These are phyloP conservation scores for Dendrophyllia cribrosa DNA, from an alignment of 64 coral and sea anemone species.

Conservation along the genomic window DNA sequence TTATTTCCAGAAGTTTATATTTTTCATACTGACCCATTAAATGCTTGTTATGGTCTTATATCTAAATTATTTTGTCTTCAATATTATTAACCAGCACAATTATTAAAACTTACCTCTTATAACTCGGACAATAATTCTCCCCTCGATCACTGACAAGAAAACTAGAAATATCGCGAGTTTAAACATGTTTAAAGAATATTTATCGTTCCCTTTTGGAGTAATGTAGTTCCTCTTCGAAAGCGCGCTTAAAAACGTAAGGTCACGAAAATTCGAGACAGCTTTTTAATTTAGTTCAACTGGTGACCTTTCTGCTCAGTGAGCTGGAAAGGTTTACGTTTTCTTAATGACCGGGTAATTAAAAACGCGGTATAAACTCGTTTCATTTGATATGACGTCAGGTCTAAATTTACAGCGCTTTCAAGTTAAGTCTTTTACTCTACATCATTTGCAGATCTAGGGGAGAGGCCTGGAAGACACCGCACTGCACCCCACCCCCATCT, in stretches of 20 bases:
- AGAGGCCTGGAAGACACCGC: too few species aligned
- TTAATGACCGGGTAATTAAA: background rate
- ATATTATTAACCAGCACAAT: background rate
- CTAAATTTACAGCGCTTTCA: too few species aligned
- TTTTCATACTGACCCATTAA: background rate
- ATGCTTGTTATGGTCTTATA: background rate
- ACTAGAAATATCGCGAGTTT: background rate
- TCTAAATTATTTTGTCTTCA: slow-evolving; percentile 30
- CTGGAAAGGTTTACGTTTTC: background rate
- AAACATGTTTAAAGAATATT: background rate
- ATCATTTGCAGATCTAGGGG: too few species aligned
- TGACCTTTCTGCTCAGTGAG: slow-evolving; percentile 38
- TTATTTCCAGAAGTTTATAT: background rate
- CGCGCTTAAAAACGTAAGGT: slow-evolving; percentile 8
- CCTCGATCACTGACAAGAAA: slow-evolving; percentile 12
- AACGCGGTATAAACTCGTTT: too few species aligned
- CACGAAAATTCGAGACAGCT: slow-evolving; percentile 18
- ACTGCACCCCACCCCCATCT: too few species aligned
- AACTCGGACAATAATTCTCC: slow-evolving; percentile 9
- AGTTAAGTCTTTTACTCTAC: too few species aligned
- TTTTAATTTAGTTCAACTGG: slow-evolving; percentile 7
- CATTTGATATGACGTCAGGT: too few species aligned
- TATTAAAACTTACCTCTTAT: slow-evolving; percentile 21
- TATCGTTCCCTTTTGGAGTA: background rate
- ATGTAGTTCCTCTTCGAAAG: background rate